phyloP scores from a whole-genome alignment of 2,113 vertebrate species.

The Leiothrix lutea region DNA sequence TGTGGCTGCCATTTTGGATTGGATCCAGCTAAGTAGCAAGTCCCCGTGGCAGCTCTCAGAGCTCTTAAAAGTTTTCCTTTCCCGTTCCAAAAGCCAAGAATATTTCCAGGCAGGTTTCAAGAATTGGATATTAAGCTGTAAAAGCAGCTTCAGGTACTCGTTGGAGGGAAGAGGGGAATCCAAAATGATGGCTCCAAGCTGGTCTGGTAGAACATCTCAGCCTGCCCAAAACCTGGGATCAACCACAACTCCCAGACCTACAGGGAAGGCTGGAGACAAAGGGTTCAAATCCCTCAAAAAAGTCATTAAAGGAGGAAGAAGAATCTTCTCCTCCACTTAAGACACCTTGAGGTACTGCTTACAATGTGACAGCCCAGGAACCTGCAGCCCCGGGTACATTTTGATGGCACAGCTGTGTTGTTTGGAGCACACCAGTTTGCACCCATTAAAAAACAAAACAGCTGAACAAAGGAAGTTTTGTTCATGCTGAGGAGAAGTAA shows the following conservation, averaged over 20 bases:
- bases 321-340: neutral
- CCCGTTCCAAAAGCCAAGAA: slow-evolving; percentile 42
- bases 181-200: neutral
- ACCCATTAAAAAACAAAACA: slow-evolving; percentile 30
- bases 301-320: neutral
- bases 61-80: slow-evolving; percentile 51
- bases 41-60: slow-evolving; percentile 50
- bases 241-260: slow-evolving; percentile 2
- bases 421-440: slow-evolving; percentile 68
- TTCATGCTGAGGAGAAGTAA: slow-evolving; percentile 77
- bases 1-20: slow-evolving; percentile 50
- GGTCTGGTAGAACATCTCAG: neutral
- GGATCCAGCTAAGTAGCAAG: slow-evolving; percentile 53
- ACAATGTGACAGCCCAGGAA: neutral
- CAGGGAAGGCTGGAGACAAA: neutral
- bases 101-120: slow-evolving; percentile 58
- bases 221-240: neutral
- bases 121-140: slow-evolving; percentile 62
- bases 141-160: slow-evolving; percentile 56
- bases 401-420: slow-evolving; percentile 72
- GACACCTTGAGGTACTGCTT: neutral
- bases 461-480: slow-evolving; percentile 79
- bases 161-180: neutral
- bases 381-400: slow-evolving; percentile 20
- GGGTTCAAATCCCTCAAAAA: neutral